Conservation (phyloP, 2,888 invertebrate species). For the Lasioglossum leucozonium region DNA sequence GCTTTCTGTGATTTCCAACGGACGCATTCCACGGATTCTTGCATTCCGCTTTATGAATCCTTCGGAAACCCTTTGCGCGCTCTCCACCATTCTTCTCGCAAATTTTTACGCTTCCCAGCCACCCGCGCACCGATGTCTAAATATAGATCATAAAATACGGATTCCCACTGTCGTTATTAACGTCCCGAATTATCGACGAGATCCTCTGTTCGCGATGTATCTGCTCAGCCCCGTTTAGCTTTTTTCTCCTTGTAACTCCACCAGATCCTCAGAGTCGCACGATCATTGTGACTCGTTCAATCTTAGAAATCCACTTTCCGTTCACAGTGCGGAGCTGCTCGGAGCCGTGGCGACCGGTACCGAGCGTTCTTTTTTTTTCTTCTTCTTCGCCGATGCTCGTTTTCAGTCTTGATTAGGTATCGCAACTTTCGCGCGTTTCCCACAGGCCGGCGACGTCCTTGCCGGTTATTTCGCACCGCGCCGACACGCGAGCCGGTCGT, state of each 20-base stretch:
- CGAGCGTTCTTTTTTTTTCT: slow-evolving; percentile 5
- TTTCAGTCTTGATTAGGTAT: slow-evolving; percentile 39
- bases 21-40: background rate
- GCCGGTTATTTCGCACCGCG: slow-evolving; percentile 30
- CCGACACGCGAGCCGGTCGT: slow-evolving; percentile 20
- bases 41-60: background rate
- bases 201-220: background rate
- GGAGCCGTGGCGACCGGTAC: background rate
- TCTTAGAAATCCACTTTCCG: slow-evolving; percentile 11
- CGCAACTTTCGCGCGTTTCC: slow-evolving; percentile 46
- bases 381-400: background rate
- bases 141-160: background rate
- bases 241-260: background rate
- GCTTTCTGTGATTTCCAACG: background rate
- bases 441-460: slow-evolving; percentile 35
- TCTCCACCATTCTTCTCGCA: background rate
- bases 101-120: background rate
- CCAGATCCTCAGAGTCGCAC: background rate
- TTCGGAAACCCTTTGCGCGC: background rate
- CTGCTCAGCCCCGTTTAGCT: background rate
- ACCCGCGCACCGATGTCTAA: background rate
- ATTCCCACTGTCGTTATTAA: background rate
- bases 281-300: slow-evolving; percentile 1
- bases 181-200: background rate
- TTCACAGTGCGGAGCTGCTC: background rate